A percentile compares a stretch with the other conserved stretches of the same genome.
Conservation (phyloP, 2,888 invertebrate genomes). For the Dermolepida albohirtum region DNA sequence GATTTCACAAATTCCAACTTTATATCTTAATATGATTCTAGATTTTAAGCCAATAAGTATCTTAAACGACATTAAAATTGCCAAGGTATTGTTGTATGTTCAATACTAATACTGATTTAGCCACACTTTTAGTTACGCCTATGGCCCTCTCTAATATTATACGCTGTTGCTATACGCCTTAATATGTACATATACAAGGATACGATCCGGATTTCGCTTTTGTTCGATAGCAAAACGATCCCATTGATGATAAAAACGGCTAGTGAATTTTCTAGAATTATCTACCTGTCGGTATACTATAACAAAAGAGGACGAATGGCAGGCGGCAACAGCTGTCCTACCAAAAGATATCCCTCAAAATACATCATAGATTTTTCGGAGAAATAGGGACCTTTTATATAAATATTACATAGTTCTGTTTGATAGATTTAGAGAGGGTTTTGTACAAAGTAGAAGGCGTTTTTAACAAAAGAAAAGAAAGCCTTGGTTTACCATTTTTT, state of each 20-base stretch:
- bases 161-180: conserved; percentile 10
- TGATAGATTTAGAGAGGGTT: too few relatives aligned
- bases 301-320: conserved; percentile 14
- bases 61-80: too few relatives aligned
- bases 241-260: conserved; percentile 22
- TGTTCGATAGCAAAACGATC: conserved; percentile 16
- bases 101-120: background rate
- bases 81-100: too few relatives aligned
- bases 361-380: conserved; percentile 25
- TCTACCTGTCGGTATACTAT: conserved; percentile 14
- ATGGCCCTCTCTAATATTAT: background rate
- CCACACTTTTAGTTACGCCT: conserved; percentile 8
- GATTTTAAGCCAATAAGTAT: too few relatives aligned
- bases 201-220: background rate
- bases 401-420: too few relatives aligned
- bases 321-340: conserved; percentile 24
- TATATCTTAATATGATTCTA: too few relatives aligned
- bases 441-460: too few relatives aligned
- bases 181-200: conserved; percentile 16
- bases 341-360: conserved; percentile 15
- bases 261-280: conserved; percentile 24
- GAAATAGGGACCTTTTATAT: conserved; percentile 1
- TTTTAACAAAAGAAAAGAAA: too few relatives aligned
- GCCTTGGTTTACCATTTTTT: too few relatives aligned
- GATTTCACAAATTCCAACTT: too few relatives aligned